Evolutionary conservation across 2,888 invertebrate genomes (phyloP).

Genomic region (Isoperla grammatica): DNA sequence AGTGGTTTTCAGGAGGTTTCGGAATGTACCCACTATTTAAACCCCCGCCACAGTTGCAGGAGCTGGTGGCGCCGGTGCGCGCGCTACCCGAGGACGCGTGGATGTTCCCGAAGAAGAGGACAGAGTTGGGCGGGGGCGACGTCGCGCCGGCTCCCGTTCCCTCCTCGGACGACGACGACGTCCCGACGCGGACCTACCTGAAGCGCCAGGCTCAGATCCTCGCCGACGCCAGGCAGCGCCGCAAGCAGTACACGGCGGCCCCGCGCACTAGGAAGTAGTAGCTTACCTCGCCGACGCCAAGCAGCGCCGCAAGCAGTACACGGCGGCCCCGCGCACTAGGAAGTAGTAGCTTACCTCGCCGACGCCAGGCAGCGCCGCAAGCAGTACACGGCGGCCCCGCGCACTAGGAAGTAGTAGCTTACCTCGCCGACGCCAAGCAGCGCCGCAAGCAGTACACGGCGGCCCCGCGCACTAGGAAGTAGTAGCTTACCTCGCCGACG

Average conservation of each 20-base stretch:
- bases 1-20: no score
- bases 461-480: no score
- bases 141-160: constrained; percentile 42
- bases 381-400: no score
- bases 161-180: constrained; percentile 65
- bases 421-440: no score
- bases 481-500: no score
- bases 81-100: constrained; percentile 19
- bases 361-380: no score
- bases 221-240: constrained; percentile 70
- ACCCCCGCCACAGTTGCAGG: neutral
- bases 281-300: constrained; percentile 14
- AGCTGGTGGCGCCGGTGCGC: neutral
- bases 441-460: no score
- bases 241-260: constrained; percentile 37
- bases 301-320: no score
- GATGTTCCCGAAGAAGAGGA: constrained; percentile 31
- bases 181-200: constrained; percentile 70
- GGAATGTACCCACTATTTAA: no score
- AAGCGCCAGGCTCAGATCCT: constrained; percentile 80
- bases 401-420: no score
- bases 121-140: constrained; percentile 16
- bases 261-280: constrained; percentile 10
- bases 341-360: no score
- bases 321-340: no score